Conservation (phyloP, 2,888 invertebrate species). For the Agelastica alni region DNA sequence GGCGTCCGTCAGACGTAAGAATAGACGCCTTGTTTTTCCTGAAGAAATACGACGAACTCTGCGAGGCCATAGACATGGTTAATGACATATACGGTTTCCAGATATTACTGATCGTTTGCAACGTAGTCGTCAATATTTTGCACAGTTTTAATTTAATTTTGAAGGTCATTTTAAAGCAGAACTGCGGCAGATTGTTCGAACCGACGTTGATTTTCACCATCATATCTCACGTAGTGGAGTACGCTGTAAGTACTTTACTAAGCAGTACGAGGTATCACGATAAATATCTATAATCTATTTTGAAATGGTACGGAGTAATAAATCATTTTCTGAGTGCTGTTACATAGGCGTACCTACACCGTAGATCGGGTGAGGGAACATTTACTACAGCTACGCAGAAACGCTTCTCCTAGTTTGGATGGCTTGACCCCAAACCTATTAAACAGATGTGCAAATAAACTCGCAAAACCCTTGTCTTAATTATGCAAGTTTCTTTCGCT, state of each 20-base stretch:
- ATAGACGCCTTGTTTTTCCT: conserved; percentile 22
- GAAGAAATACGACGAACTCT: conserved; percentile 31
- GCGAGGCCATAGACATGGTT: conserved; percentile 23
- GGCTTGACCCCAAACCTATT: no score
- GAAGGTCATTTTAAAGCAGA: not conserved
- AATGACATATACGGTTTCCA: conserved; percentile 40
- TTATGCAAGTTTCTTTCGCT: no score
- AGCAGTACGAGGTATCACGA: no score
- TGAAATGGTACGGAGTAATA: no score
- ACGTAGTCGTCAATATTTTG: conserved; percentile 9
- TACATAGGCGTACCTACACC: no score
- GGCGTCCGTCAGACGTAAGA: not conserved
- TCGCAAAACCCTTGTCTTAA: no score
- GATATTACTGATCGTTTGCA: conserved; percentile 21
- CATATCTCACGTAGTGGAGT: conserved; percentile 1
- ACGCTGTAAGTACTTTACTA: conserved; percentile 22
- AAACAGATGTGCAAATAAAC: no score
- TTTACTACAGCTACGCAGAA: no score
- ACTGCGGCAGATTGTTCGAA: not conserved
- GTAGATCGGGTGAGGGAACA: no score
- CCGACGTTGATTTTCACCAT: not conserved
- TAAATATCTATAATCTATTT: no score
- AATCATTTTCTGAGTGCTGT: no score
- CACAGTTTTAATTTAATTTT: not conserved
- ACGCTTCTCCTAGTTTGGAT: no score